phyloP scores from a whole-genome alignment of 2,888 invertebrate species.

The Carabus problematicus region DNA sequence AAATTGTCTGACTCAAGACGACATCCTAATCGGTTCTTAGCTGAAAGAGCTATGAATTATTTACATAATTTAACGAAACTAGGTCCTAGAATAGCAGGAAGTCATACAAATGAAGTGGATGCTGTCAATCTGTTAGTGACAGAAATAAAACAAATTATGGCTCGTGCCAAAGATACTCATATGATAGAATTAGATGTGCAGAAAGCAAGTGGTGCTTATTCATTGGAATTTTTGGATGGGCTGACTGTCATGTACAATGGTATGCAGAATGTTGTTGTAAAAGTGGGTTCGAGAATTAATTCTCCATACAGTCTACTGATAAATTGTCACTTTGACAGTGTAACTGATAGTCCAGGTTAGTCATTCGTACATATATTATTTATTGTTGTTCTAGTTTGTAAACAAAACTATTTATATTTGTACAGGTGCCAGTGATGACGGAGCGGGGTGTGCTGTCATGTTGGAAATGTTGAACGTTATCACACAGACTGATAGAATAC shows the following conservation, averaged over 20 bases:
- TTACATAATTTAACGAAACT: conserved; percentile 68
- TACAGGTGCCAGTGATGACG: conserved; percentile 87
- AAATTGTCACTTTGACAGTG: conserved; percentile 81
- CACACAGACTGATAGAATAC: conserved; percentile 65
- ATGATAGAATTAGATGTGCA: conserved; percentile 66
- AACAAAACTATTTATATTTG: conserved; percentile 34
- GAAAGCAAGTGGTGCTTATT: conserved; percentile 72
- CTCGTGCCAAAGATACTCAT: conserved; percentile 60
- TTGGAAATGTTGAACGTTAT: conserved; percentile 80
- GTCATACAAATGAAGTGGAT: conserved; percentile 70
- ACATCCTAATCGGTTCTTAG: conserved; percentile 64
- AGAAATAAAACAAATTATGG: conserved; percentile 60
- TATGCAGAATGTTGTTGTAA: conserved; percentile 72
- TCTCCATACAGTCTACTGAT: conserved; percentile 69
- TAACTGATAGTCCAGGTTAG: conserved; percentile 74
- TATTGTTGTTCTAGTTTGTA: not conserved
- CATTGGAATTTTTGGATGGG: conserved; percentile 72
- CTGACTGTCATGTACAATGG: conserved; percentile 76
- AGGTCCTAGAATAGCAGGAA: conserved; percentile 71
- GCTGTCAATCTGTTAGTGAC: conserved; percentile 62
- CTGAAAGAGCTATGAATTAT: conserved; percentile 70
- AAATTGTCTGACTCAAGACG: conserved; percentile 56
- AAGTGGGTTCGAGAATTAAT: conserved; percentile 65
- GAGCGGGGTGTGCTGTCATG: conserved; percentile 87
- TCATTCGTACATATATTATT: conserved; percentile 1